Percentiles rank a stretch among this genome's conserved stretches.
These are phyloP conservation scores for Sciurus niger DNA, from an alignment of 2,113 vertebrate species.

Conservation along the genomic window DNA sequence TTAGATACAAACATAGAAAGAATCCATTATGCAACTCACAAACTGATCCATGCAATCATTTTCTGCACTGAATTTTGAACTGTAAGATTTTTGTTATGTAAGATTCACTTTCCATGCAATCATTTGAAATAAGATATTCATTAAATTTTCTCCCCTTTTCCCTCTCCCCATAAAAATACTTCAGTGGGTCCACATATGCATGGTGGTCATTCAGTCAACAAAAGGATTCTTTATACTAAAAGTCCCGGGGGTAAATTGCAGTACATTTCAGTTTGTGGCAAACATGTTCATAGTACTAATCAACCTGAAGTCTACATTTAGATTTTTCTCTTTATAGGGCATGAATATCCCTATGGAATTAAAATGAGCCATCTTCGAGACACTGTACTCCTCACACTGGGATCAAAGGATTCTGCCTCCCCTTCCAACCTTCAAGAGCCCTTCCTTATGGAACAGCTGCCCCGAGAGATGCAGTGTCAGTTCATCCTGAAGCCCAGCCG, in stretches of 20 bases:
- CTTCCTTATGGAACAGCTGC: slow-evolving; percentile 93
- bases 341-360: slow-evolving; percentile 97
- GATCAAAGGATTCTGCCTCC: slow-evolving; percentile 86
- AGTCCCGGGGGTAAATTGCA: background rate
- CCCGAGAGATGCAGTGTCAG: slow-evolving; percentile 95
- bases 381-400: slow-evolving; percentile 85
- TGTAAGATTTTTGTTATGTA: no score
- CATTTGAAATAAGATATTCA: slow-evolving; percentile 14
- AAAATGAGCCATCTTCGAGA: slow-evolving; percentile 97
- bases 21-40: background rate
- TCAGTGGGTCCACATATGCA: slow-evolving; percentile 6
- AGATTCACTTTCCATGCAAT: background rate
- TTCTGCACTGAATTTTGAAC: no score
- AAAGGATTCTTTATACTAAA: slow-evolving; percentile 19
- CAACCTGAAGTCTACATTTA: slow-evolving; percentile 67
- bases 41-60: background rate
- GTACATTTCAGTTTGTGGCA: background rate
- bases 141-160: background rate
- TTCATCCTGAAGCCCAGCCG: slow-evolving; percentile 95
- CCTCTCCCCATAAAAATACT: background rate
- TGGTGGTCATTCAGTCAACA: background rate
- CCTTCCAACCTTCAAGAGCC: slow-evolving; percentile 90
- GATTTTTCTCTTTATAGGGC: slow-evolving; percentile 90
- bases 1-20: background rate
- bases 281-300: background rate